Conservation (phyloP, 2,113 vertebrate species). For the Protomyctophum bolini region DNA sequence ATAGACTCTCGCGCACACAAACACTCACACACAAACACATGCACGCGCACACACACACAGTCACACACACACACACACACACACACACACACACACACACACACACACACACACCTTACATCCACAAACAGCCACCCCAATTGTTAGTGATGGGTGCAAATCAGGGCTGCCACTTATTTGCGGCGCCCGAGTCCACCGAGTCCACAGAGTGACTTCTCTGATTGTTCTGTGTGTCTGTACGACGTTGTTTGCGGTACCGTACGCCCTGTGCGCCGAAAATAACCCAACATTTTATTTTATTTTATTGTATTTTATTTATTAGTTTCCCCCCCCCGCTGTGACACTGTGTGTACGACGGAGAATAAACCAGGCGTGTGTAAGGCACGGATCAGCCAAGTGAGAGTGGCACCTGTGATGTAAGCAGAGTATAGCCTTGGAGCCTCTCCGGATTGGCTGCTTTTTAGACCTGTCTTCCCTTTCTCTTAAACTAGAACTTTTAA, state of each 20-base stretch:
- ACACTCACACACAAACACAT: not conserved
- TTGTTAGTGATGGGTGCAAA: conserved; percentile 48
- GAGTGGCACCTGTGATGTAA: not conserved
- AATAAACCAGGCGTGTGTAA: too few relatives aligned
- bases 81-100: conserved; percentile 4
- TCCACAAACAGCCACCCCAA: conserved; percentile 31
- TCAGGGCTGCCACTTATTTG: conserved; percentile 46
- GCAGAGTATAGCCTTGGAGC: not conserved
- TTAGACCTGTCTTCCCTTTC: not conserved
- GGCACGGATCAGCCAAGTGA: too few relatives aligned
- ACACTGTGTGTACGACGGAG: too few relatives aligned
- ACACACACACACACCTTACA: conserved; percentile 12
- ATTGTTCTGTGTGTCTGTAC: conserved; percentile 2
- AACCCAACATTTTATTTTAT: too few relatives aligned
- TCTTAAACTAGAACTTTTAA: not conserved
- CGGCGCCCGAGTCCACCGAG: conserved; percentile 36
- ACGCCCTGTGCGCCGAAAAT: too few relatives aligned
- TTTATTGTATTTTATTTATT: too few relatives aligned
- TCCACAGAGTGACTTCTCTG: conserved; percentile 34
- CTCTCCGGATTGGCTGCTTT: not conserved
- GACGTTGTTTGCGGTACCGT: too few relatives aligned
- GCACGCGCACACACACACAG: conserved; percentile 15
- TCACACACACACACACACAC: conserved; percentile 28
- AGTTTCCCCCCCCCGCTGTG: too few relatives aligned
- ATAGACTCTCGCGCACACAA: conserved; percentile 20